Conservation (phyloP, 2,797 vertebrate genomes). For the Uromys caudimaculatus region DNA sequence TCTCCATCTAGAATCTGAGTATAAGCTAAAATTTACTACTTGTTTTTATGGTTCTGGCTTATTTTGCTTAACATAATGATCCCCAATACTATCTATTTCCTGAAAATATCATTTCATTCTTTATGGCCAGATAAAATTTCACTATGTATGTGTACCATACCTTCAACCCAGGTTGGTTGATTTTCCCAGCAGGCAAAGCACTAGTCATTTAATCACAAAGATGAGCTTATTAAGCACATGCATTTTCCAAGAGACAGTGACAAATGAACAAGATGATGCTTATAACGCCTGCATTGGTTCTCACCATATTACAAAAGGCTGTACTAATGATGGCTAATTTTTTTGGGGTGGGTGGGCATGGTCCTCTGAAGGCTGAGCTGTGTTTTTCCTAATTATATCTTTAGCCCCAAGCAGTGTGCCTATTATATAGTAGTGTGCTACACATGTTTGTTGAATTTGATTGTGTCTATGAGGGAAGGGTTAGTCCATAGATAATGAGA, state of each 20-base stretch:
- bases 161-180: neutral
- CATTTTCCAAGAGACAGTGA: neutral
- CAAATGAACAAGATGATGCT: neutral
- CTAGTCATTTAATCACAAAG: neutral
- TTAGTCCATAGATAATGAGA: constrained; percentile 64
- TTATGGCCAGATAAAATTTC: neutral
- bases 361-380: neutral
- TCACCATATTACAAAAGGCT: neutral
- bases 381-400: constrained; percentile 38
- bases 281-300: neutral
- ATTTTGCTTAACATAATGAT: neutral
- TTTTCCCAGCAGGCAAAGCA: neutral
- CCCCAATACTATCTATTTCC: neutral
- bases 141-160: neutral
- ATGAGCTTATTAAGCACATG: neutral
- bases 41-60: neutral
- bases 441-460: constrained; percentile 48
- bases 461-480: constrained; percentile 35
- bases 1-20: neutral
- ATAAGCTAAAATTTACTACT: neutral
- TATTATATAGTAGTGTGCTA: neutral
- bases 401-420: neutral
- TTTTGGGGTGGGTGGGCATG: neutral
- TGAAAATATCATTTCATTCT: neutral
- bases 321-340: constrained; percentile 20